These are phyloP conservation scores for Nibea coibor DNA, from an alignment of 2,113 vertebrate genomes.

Conservation along the genomic window DNA sequence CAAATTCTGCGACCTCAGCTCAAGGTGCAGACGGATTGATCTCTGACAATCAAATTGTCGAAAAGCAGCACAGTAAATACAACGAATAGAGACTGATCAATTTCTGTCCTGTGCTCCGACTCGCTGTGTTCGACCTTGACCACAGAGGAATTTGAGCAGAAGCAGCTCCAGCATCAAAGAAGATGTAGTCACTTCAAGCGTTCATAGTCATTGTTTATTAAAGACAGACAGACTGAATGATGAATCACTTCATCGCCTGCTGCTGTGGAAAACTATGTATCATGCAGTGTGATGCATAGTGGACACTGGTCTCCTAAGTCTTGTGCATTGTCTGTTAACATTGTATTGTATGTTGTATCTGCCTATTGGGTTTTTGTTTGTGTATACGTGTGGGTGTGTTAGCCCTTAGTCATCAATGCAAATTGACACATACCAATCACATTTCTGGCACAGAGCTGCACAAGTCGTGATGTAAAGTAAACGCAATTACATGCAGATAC, in stretches of 20 bases:
- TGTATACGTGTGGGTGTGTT: neutral
- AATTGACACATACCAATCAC: neutral
- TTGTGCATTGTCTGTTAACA: neutral
- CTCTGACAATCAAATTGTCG: conserved; percentile 59
- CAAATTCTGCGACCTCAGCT: conserved; percentile 29
- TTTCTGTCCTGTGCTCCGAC: conserved; percentile 16
- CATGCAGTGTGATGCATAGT: neutral
- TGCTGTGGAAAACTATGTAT: conserved; percentile 9
- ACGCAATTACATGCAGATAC: neutral
- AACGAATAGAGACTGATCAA: conserved; percentile 16
- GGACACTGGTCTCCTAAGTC: neutral
- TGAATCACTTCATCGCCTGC: conserved; percentile 26
- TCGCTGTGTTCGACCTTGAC: conserved; percentile 38
- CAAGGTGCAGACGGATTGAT: conserved; percentile 59
- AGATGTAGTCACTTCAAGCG: neutral
- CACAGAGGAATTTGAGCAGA: neutral
- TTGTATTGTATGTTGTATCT: too few species aligned
- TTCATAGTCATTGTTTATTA: conserved; percentile 26
- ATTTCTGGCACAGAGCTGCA: neutral
- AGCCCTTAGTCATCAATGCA: neutral
- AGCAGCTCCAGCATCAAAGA: conserved; percentile 11
- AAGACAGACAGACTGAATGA: conserved; percentile 28
- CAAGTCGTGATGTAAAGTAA: neutral
- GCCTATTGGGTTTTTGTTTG: conserved; percentile 1
- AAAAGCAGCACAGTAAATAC: conserved; percentile 46